A percentile compares a stretch with the other conserved stretches of the same genome.
phyloP scores from a whole-genome alignment of 2,113 vertebrate genomes.

The Ctenodactylus gundi region DNA sequence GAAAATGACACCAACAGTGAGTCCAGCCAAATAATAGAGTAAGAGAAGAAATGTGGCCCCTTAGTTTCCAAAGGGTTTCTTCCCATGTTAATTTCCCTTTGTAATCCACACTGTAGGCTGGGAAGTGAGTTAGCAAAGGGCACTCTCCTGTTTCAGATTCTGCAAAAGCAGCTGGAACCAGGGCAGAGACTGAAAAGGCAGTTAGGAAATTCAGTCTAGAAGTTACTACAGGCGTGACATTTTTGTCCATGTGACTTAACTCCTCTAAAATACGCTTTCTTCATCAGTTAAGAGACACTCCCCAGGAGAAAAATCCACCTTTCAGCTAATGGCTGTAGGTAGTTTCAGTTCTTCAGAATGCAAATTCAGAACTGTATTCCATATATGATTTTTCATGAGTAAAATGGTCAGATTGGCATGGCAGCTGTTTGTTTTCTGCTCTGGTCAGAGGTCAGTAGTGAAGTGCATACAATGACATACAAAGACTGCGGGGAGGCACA shows the following conservation, averaged over 20 bases:
- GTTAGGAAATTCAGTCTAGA: not conserved
- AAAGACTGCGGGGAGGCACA: not conserved
- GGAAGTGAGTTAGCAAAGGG: conserved; percentile 5
- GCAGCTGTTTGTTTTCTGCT: not conserved
- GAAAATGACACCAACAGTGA: conserved; percentile 57
- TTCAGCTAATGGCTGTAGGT: not conserved
- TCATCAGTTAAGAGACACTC: not conserved
- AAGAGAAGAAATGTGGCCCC: conserved; percentile 1
- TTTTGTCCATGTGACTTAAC: not conserved
- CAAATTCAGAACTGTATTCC: not conserved
- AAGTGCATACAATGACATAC: not conserved
- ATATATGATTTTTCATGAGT: not conserved
- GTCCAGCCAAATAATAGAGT: conserved; percentile 57
- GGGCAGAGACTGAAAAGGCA: not conserved
- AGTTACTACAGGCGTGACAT: not conserved
- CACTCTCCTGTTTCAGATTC: not conserved
- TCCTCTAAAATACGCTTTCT: not conserved
- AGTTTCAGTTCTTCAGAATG: not conserved
- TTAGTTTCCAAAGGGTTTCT: conserved; percentile 38
- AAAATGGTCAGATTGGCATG: not conserved
- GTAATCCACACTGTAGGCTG: conserved; percentile 28
- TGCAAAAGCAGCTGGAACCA: not conserved
- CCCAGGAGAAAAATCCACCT: not conserved
- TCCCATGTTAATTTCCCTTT: conserved; percentile 50
- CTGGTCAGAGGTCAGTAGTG: not conserved